phyloP scores from a whole-genome alignment of 2,888 invertebrate genomes.

The Nowickia ferox region DNA sequence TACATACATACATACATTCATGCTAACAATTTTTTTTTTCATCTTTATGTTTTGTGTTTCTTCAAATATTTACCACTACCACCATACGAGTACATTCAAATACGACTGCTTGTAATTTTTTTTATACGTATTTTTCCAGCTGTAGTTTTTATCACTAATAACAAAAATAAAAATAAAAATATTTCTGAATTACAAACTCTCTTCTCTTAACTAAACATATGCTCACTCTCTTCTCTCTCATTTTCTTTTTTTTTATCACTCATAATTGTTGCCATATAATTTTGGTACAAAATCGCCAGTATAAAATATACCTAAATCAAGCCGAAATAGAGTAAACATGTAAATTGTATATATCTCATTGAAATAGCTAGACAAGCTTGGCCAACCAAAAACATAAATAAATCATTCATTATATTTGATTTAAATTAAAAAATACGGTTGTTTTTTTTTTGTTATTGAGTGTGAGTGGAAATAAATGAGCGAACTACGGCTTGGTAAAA shows the following conservation, averaged over 20 bases:
- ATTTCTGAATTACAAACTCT: slow-evolving; percentile 31
- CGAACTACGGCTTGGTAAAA: no score
- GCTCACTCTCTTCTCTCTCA: slow-evolving; percentile 10
- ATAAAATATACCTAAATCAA: background rate
- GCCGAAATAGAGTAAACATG: no score
- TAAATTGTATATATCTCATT: no score
- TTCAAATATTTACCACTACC: slow-evolving; percentile 52
- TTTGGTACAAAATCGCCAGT: background rate
- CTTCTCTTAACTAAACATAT: slow-evolving; percentile 39
- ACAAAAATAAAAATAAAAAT: slow-evolving; percentile 58
- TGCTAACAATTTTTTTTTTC: slow-evolving; percentile 5
- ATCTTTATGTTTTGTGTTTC: slow-evolving; percentile 36
- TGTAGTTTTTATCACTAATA: slow-evolving; percentile 66
- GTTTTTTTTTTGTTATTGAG: no score
- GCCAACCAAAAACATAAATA: no score
- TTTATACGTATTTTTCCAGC: slow-evolving; percentile 64
- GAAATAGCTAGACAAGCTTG: no score
- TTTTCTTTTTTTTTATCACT: slow-evolving; percentile 10
- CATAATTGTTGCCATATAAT: slow-evolving; percentile 30
- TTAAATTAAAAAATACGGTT: no score
- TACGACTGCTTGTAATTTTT: slow-evolving; percentile 7
- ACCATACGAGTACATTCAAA: background rate
- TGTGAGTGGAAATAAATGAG: no score
- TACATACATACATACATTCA: background rate
- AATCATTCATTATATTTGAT: no score